Percentiles rank a stretch among this genome's conserved stretches.
Evolutionary conservation across 2,888 invertebrate genomes (phyloP).

Genomic region (Neoascia interrupta): DNA sequence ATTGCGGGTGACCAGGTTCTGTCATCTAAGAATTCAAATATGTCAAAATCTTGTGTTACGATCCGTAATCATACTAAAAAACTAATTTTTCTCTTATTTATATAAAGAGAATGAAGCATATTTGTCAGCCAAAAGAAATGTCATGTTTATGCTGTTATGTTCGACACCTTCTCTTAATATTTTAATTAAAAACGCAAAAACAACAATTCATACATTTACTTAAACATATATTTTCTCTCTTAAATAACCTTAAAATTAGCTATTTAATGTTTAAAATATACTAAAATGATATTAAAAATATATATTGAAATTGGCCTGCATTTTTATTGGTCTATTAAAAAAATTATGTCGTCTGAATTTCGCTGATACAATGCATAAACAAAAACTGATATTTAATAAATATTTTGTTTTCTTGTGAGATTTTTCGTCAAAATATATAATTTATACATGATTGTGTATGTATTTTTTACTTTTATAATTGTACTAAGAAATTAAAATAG

Average conservation of each 20-base stretch:
- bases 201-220: background rate
- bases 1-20: no score
- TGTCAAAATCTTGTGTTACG: no score
- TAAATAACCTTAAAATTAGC: background rate
- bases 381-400: background rate
- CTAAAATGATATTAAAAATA: background rate
- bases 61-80: no score
- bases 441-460: no score
- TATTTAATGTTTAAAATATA: background rate
- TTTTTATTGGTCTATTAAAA: background rate
- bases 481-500: slow-evolving; percentile 43
- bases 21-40: no score
- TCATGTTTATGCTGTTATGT: background rate
- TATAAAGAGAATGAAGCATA: background rate
- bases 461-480: slow-evolving; percentile 39
- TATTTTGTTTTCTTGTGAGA: background rate
- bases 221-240: background rate
- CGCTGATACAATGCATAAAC: no score
- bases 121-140: background rate
- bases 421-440: no score
- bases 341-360: background rate
- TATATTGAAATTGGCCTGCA: background rate
- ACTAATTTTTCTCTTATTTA: background rate
- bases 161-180: background rate
- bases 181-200: background rate